Evolutionary conservation across 2,113 vertebrate genomes (phyloP).

Genomic region (Eurypyga helias): DNA sequence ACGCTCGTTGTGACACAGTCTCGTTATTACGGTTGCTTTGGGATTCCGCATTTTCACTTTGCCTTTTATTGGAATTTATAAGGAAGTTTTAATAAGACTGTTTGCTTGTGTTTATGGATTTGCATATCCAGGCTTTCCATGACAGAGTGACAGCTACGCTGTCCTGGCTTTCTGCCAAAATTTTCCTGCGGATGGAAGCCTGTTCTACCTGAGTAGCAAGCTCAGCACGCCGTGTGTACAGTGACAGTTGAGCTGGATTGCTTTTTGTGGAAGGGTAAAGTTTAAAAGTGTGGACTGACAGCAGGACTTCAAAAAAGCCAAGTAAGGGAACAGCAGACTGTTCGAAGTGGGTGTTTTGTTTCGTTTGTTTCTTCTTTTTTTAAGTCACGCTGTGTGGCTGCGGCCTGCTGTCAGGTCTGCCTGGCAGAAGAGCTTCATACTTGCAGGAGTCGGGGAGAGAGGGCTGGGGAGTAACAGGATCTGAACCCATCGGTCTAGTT

Average conservation of each 20-base stretch:
- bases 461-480: not conserved
- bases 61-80: fast-evolving
- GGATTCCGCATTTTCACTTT: not conserved
- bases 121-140: not conserved
- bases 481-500: not conserved
- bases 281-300: not conserved
- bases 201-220: not conserved
- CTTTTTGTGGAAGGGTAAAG: not conserved
- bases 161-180: not conserved
- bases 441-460: not conserved
- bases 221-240: not conserved
- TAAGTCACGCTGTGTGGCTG: not conserved
- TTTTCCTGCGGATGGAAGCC: not conserved
- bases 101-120: not conserved
- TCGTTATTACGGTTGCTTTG: not conserved
- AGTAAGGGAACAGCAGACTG: not conserved
- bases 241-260: fast-evolving
- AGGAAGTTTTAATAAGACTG: not conserved
- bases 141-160: not conserved
- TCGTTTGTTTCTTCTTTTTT: not conserved
- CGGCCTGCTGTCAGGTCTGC: not conserved
- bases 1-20: not conserved
- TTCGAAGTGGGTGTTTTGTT: not conserved
- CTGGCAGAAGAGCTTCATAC: not conserved
- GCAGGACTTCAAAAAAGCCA: not conserved